These are phyloP conservation scores for Microtus richardsoni DNA, from an alignment of 2,113 vertebrate species.

Conservation along the genomic window DNA sequence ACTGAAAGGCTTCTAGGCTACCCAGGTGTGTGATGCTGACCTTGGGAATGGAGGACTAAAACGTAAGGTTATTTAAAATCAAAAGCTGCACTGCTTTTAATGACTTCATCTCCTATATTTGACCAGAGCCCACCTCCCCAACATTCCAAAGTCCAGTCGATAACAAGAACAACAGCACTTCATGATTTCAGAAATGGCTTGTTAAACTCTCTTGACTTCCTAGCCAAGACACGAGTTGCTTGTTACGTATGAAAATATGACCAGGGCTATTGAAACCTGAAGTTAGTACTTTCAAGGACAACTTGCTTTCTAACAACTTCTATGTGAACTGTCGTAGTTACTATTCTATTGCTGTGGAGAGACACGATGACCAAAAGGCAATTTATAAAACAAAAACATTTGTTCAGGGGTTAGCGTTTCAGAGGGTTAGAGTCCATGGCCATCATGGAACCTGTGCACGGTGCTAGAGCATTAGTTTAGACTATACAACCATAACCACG, in stretches of 20 bases:
- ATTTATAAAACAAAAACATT: neutral
- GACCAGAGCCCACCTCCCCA: neutral
- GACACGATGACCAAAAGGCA: neutral
- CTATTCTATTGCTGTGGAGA: neutral
- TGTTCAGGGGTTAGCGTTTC: neutral
- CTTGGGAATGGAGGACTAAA: neutral
- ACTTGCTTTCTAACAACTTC: neutral
- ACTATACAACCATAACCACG: neutral
- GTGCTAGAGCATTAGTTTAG: neutral
- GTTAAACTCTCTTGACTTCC: slow-evolving; percentile 30
- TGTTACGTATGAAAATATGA: slow-evolving; percentile 9
- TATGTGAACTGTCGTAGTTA: neutral
- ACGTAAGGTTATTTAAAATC: neutral
- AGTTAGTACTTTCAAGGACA: neutral
- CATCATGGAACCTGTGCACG: neutral
- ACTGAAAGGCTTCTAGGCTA: neutral
- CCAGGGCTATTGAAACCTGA: neutral
- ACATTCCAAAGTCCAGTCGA: neutral
- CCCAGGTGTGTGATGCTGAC: neutral
- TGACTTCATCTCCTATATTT: neutral
- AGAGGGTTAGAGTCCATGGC: neutral
- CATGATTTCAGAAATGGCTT: slow-evolving; percentile 11
- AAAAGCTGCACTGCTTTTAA: neutral
- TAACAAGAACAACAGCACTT: neutral
- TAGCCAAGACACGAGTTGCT: neutral